Conservation (phyloP, 2,113 vertebrate genomes). For the Xenopus borealis region DNA sequence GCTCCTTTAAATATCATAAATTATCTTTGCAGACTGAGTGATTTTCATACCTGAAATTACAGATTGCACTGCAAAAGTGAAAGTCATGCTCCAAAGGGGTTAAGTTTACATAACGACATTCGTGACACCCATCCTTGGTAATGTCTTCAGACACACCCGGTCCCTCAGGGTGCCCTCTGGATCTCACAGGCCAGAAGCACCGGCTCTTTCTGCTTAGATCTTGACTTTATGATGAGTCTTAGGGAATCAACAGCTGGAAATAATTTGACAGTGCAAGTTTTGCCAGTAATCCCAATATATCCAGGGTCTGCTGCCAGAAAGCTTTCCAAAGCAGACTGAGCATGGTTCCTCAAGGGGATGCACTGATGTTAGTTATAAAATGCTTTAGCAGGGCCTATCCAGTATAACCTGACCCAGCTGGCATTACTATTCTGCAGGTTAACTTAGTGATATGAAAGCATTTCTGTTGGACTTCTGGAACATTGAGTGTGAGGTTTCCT, state of each 20-base stretch:
- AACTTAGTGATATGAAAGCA: constrained; percentile 29
- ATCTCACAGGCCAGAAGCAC: constrained; percentile 4
- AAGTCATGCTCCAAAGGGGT: neutral
- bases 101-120: neutral
- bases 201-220: constrained; percentile 17
- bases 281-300: constrained; percentile 49
- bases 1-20: neutral
- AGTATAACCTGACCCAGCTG: constrained; percentile 37
- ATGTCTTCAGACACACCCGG: constrained; percentile 10
- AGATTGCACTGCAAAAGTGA: neutral
- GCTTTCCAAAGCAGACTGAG: constrained; percentile 41
- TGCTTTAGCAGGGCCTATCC: constrained; percentile 34
- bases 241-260: constrained; percentile 50
- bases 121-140: neutral
- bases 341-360: constrained; percentile 45
- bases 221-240: constrained; percentile 23
- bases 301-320: constrained; percentile 47
- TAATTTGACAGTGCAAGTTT: constrained; percentile 49
- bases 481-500: constrained; percentile 29
- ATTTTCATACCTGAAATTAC: neutral
- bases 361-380: constrained; percentile 40
- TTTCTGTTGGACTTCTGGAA: constrained; percentile 19
- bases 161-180: constrained; percentile 4
- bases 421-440: constrained; percentile 19
- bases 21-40: too few species aligned